Base-by-base conservation (phyloP, 1,140 invertebrate genomes). In the Cydia amplana region DNA sequence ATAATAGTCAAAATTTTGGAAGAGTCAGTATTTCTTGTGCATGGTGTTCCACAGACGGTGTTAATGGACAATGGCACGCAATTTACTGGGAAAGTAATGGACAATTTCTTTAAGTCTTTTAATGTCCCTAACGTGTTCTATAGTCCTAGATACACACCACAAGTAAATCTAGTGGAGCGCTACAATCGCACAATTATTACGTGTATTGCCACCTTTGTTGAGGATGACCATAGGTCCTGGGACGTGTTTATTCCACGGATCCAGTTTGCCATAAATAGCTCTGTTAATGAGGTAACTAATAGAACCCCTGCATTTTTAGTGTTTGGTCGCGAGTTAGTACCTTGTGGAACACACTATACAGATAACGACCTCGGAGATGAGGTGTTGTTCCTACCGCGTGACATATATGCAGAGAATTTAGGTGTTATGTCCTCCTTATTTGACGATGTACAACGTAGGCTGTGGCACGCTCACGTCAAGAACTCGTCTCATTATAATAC, bases 41-140 rank as follows among this genome's bases (percentile, higher is more conserved):
- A 64, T 64, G 60, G 60, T 23, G 20, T 64, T 20, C 60, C 23
- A 2, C 51, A 60, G 16, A 60, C 51, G 6, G 51, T 60, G 10
- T 20, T 60, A 16, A 18, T 60, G 51, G 51, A 60, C 20, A 60
- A 60, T 20, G 51, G n/a, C 6, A 20, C 51, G 16, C 51, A 60
- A 20, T 60, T 60, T 20, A 60, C 51, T 6, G 51, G 51, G 51
- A 20, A 16, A 28, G 65, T 12, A 9, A 70, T 70, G 65, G 65
- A 28, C 10, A 70, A 28, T 6, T 70, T 40, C 1, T 32, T 16
- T 70, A 40, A 70, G 20, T 28, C 20, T 28, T 70, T 28, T 20
- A 70, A 70, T 23, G 16, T 70, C 12, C 65, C 65, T 36, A 70
- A 70, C 25, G 36, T 70, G 7, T 60, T 18, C 20, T 60, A 60